Percentiles rank a stretch among this genome's conserved stretches.
Evolutionary conservation across 1,140 invertebrate genomes (phyloP).

Genomic region (Brachionus rotundiformis): DNA sequence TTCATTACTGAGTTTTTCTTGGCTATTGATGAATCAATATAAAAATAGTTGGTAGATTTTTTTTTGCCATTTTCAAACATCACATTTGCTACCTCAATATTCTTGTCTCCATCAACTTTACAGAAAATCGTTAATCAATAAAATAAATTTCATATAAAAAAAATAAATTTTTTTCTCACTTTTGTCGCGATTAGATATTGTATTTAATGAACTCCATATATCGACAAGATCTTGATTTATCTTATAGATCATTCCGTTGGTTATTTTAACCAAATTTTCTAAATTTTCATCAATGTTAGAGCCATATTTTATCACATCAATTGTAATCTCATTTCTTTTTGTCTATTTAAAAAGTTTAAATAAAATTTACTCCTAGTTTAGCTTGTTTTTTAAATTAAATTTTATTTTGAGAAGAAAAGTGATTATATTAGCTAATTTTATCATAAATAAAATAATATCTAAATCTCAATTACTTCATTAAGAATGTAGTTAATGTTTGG

Average conservation of each 20-base stretch:
- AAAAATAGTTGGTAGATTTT: not conserved
- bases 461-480: slow-evolving; percentile 10
- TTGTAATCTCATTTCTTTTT: not conserved
- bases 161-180: not conserved
- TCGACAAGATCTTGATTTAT: not conserved
- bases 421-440: too few relatives aligned
- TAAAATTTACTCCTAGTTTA: too few relatives aligned
- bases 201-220: not conserved
- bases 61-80: not conserved
- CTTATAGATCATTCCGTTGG: not conserved
- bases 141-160: not conserved
- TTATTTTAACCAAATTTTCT: not conserved
- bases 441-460: too few relatives aligned
- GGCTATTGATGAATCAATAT: not conserved
- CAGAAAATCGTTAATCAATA: not conserved
- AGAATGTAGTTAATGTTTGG: not conserved
- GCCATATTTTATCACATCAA: not conserved
- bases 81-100: not conserved
- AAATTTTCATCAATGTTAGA: not conserved
- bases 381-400: too few relatives aligned
- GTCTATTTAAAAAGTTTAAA: not conserved
- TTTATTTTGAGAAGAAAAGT: too few relatives aligned
- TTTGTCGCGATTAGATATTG: not conserved
- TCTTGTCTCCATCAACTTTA: not conserved
- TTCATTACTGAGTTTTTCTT: not conserved